Conservation (phyloP, 2,888 invertebrate genomes). For the Pilophorus perplexus region DNA sequence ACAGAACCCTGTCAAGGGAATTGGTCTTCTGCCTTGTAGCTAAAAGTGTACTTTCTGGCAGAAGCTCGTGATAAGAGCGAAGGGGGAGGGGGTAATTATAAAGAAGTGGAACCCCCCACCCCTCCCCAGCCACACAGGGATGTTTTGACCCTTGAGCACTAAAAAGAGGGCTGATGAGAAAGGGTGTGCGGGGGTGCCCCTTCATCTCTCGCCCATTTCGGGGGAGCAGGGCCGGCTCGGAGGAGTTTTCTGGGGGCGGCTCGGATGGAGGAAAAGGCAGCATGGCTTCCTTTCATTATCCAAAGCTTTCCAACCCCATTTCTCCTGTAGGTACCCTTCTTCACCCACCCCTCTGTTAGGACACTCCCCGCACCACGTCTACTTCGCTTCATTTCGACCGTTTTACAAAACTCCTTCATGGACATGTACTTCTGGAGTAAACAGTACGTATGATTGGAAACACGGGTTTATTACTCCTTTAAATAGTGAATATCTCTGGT, state of each 20-base stretch:
- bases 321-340: too few relatives aligned
- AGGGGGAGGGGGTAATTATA: constrained; percentile 5
- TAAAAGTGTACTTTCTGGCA: background rate
- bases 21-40: background rate
- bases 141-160: constrained; percentile 8
- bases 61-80: background rate
- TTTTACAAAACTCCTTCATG: too few relatives aligned
- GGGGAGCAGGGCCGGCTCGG: constrained; percentile 14
- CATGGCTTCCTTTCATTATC: constrained; percentile 29
- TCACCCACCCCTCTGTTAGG: background rate
- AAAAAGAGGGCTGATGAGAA: background rate
- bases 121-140: too few relatives aligned
- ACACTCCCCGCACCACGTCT: background rate
- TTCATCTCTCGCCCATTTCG: too few relatives aligned
- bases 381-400: too few relatives aligned
- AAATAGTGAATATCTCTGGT: too few relatives aligned
- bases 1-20: too few relatives aligned
- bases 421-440: too few relatives aligned
- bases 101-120: constrained; percentile 18
- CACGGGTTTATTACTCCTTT: too few relatives aligned
- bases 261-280: constrained; percentile 9
- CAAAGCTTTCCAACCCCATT: too few relatives aligned
- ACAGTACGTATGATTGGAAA: too few relatives aligned
- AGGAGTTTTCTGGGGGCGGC: constrained; percentile 1
- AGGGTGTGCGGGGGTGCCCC: background rate